phyloP scores from a whole-genome alignment of 2,797 vertebrate genomes.

The Oreochromis mossambicus region DNA sequence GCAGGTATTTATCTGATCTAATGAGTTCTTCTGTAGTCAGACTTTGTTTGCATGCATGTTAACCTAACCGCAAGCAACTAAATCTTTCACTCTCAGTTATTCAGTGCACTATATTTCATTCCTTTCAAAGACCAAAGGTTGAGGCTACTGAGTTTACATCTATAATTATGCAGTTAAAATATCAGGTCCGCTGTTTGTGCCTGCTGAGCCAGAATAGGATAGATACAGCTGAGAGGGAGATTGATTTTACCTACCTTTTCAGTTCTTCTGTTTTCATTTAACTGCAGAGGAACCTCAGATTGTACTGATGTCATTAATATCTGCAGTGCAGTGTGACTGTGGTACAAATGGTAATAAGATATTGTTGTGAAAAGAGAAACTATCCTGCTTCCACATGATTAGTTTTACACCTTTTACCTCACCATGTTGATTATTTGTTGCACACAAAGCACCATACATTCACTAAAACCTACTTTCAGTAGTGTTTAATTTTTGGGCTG shows the following conservation, averaged over 20 bases:
- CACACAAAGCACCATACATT: background rate
- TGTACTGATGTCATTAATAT: conserved; percentile 28
- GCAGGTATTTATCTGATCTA: background rate
- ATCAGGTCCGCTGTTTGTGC: background rate
- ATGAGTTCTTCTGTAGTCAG: background rate
- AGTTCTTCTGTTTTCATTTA: conserved; percentile 19
- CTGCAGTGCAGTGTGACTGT: background rate
- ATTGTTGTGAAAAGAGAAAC: background rate
- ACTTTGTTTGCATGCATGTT: background rate
- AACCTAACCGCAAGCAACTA: background rate
- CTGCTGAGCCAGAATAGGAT: background rate
- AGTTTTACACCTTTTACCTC: background rate
- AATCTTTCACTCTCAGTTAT: background rate
- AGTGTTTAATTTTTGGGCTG: background rate
- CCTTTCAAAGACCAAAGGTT: conserved; percentile 7
- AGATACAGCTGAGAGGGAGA: background rate
- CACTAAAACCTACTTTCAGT: background rate
- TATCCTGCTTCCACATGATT: background rate
- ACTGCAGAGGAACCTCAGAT: background rate
- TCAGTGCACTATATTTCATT: background rate
- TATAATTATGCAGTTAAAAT: conserved; percentile 5
- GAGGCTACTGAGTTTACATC: conserved; percentile 21
- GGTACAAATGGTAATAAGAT: conserved; percentile 9
- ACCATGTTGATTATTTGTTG: background rate
- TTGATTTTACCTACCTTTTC: background rate